Percentiles rank a stretch among this genome's conserved stretches.
Conservation (phyloP, 2,113 vertebrate genomes). For the Odobenus rosmarus region DNA sequence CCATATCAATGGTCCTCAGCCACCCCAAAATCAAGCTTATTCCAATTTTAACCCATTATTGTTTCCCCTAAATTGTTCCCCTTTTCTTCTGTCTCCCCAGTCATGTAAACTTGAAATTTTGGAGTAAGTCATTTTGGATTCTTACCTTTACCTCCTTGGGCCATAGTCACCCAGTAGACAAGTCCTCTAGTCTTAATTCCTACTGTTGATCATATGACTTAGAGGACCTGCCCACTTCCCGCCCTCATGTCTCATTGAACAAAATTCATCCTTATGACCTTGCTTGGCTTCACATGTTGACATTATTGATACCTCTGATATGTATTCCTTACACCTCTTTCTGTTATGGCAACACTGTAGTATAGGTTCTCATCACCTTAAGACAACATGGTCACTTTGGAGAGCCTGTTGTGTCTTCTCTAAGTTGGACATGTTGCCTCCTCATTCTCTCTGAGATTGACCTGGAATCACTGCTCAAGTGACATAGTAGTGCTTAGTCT, state of each 20-base stretch:
- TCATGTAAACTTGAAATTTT: not conserved
- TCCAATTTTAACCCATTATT: not conserved
- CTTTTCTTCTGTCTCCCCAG: not conserved
- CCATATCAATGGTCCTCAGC: not conserved
- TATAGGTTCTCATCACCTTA: not conserved
- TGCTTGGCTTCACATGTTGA: not conserved
- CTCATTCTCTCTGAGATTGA: not conserved
- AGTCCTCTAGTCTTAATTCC: not conserved
- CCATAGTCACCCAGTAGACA: not conserved
- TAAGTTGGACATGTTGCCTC: not conserved
- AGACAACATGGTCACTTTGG: not conserved
- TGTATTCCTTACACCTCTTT: not conserved
- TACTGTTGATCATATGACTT: not conserved
- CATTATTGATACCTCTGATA: not conserved
- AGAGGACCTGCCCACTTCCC: not conserved
- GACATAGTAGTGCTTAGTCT: not conserved
- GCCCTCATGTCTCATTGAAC: not conserved
- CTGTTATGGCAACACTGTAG: not conserved
- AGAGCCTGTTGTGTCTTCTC: not conserved
- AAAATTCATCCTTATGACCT: not conserved
- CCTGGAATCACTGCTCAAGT: not conserved
- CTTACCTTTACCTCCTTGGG: not conserved
- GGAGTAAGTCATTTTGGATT: not conserved
- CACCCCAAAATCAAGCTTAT: slow-evolving; percentile 32
- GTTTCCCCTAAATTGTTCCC: not conserved